A percentile compares a stretch with the other conserved stretches of the same genome.
Evolutionary conservation across 2,888 invertebrate genomes (phyloP).

Genomic region (Microctonus hyperodae): DNA sequence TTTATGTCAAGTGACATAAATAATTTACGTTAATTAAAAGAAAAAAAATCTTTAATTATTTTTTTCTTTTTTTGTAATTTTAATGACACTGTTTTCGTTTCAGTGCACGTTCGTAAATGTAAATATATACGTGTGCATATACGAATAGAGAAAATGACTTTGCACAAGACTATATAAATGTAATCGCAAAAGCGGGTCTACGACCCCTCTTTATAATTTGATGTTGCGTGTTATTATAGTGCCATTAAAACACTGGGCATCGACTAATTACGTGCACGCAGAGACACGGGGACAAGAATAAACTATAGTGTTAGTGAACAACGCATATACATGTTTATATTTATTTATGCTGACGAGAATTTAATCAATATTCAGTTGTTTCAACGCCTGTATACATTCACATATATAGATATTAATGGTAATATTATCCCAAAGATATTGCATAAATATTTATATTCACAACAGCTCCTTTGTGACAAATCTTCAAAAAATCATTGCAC

Average conservation of each 20-base stretch:
- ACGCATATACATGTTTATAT: conserved; percentile 8
- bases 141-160: conserved; percentile 38
- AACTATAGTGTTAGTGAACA: conserved; percentile 12
- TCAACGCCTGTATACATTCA: conserved; percentile 29
- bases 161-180: conserved; percentile 34
- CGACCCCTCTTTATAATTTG: conserved; percentile 53
- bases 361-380: conserved; percentile 56
- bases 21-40: neutral
- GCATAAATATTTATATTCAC: neutral
- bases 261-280: conserved; percentile 59
- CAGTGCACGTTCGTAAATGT: conserved; percentile 25
- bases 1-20: too few relatives aligned
- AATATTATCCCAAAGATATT: neutral
- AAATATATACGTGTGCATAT: conserved; percentile 6
- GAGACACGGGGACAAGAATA: conserved; percentile 27
- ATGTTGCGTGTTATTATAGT: conserved; percentile 60
- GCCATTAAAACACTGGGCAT: conserved; percentile 57
- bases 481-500: too few relatives aligned
- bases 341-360: conserved; percentile 38
- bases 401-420: neutral
- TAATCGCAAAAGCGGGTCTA: conserved; percentile 45
- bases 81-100: neutral
- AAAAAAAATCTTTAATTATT: neutral
- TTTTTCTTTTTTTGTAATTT: neutral
- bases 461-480: neutral